Base-by-base conservation (phyloP, 2,888 invertebrate genomes). In the Apocheima hispidaria region DNA sequence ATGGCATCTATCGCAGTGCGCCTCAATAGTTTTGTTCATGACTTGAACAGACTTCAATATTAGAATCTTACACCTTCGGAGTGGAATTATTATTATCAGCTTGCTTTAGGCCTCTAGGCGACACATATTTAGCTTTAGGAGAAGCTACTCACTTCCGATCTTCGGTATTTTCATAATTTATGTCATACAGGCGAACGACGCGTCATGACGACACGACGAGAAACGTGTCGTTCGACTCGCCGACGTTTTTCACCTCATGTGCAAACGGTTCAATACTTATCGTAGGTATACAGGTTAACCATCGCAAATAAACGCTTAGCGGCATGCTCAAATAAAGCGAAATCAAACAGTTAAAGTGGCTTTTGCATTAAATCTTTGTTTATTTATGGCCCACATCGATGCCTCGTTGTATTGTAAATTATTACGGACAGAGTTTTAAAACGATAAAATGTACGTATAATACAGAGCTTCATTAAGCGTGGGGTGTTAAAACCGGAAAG, bases 361-460 rank as follows among this genome's bases (percentile, higher is more conserved):
- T 81, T 79, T 77, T 79, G 75, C 81, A 81, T 83, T 84, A 82
- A 85, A 81, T 81, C 82, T 77, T 75, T 81, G 79, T 82, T 84
- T 88, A 87, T 86, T 87, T 86, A 87, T 79, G 75, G 74, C 76
- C 74, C 74, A 74, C 74, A 83, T 81, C 77, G 79, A 77, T 77
- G 74, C 78, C 75, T 78, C 71, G 74, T 65, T 74, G 78, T 77
- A 80, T 82, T 84, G 83, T 89, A 85, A 88, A 88, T 88, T 84
- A 88, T 81, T 79, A 74, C 74, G 63, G 70, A 71, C 66, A 71
- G 73, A 79, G 79, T 82, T 83, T 84, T 79, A 80, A 82, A 85
- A 82, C 84, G 76, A 86, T 87, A 85, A 86, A 86, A 78, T 81
- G 71, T 79, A 73, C 77, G 77, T 87, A 79, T 84, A 84, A 84